phyloP scores from a whole-genome alignment of 1,140 invertebrate species.

The Leptopilina boulardi region DNA sequence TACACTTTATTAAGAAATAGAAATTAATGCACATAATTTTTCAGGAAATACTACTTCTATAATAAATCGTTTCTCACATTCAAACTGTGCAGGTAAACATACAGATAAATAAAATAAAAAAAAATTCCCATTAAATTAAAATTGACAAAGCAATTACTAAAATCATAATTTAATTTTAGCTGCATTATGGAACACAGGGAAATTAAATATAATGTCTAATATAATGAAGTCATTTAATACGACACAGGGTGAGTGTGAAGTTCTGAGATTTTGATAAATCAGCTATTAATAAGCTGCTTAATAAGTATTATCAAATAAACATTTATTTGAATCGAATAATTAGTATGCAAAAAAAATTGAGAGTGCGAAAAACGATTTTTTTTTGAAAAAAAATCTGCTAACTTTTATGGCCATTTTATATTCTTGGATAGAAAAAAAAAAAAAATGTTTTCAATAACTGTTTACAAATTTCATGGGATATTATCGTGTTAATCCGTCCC shows the following conservation, averaged over 20 bases:
- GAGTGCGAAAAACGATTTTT: too few relatives aligned
- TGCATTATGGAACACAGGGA: not conserved
- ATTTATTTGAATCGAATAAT: too few relatives aligned
- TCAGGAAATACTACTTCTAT: constrained; percentile 22
- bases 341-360: too few relatives aligned
- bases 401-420: too few relatives aligned
- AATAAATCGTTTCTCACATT: too few relatives aligned
- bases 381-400: not conserved
- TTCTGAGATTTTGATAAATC: not conserved
- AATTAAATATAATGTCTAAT: not conserved
- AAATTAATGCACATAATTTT: constrained; percentile 2
- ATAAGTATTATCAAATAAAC: too few relatives aligned
- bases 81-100: too few relatives aligned
- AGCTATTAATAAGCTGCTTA: too few relatives aligned
- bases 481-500: not conserved
- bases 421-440: too few relatives aligned
- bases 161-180: not conserved
- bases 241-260: constrained; percentile 56
- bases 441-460: not conserved
- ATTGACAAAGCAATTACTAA: not conserved
- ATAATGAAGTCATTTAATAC: constrained; percentile 34
- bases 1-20: too few relatives aligned
- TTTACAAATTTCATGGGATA: not conserved
- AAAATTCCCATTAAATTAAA: not conserved
- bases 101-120: too few relatives aligned